Conservation (phyloP, 2,888 invertebrate genomes). For the Scaptodrosophila latifasciaeformis region DNA sequence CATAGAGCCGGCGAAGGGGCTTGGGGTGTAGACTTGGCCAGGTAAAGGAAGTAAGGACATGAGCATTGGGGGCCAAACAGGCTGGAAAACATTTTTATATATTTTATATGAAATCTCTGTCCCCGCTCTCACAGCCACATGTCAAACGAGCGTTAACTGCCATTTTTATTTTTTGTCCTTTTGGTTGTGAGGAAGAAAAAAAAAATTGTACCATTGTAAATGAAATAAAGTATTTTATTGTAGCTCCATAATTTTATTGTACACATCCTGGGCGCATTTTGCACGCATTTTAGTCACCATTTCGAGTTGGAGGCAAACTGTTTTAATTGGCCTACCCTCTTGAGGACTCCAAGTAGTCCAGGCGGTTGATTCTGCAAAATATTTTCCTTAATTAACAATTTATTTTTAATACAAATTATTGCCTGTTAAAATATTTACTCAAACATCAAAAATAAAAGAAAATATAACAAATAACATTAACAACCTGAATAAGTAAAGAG, state of each 20-base stretch:
- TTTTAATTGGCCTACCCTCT: not conserved
- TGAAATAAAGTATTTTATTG: conserved; percentile 48
- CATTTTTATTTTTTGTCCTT: conserved; percentile 47
- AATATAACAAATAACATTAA: no score
- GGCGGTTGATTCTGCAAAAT: not conserved
- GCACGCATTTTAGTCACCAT: conserved; percentile 43
- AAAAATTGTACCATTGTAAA: conserved; percentile 46
- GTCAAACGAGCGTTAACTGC: conserved; percentile 64
- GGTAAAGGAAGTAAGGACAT: not conserved
- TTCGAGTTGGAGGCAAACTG: conserved; percentile 8
- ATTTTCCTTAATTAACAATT: no score
- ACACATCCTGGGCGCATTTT: conserved; percentile 35
- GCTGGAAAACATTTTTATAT: not conserved
- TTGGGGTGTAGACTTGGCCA: not conserved
- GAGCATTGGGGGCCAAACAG: not conserved
- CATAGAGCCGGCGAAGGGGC: conserved; percentile 14
- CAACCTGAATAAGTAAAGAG: no score
- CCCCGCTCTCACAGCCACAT: conserved; percentile 43
- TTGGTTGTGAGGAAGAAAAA: conserved; percentile 13
- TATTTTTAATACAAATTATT: no score
- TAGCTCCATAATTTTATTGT: conserved; percentile 49
- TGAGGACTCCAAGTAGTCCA: no score
- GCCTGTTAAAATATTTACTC: no score
- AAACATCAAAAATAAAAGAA: no score
- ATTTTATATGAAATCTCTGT: not conserved